Percentiles rank a stretch among this genome's conserved stretches.
Conservation (phyloP, 2,797 vertebrate species). For the Acomys russatus region DNA sequence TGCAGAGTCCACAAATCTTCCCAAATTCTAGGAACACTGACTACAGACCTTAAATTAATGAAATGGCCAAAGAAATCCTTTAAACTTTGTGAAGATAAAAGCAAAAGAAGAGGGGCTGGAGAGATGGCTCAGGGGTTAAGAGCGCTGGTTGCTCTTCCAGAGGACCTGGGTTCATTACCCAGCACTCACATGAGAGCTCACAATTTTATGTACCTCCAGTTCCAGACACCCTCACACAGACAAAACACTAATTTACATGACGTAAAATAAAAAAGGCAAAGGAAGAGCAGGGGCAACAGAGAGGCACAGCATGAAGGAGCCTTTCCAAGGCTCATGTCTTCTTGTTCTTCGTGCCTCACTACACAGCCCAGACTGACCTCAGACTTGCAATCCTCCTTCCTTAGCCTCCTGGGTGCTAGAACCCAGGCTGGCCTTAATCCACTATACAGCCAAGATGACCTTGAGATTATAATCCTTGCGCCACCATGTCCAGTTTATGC, state of each 20-base stretch:
- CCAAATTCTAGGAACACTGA: neutral
- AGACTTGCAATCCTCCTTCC: neutral
- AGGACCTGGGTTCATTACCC: no score
- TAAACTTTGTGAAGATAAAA: neutral
- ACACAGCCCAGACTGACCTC: neutral
- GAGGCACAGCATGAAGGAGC: neutral
- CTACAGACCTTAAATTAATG: neutral
- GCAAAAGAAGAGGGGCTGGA: no score
- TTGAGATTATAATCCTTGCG: neutral
- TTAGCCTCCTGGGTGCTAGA: neutral
- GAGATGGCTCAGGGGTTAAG: no score
- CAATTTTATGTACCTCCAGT: no score
- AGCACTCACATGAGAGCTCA: no score
- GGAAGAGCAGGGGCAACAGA: neutral
- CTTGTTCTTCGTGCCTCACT: neutral
- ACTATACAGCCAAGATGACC: neutral
- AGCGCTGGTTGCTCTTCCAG: no score
- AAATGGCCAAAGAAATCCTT: neutral
- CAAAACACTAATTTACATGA: no score
- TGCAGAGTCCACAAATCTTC: neutral
- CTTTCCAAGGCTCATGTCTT: accelerated
- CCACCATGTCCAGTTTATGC: neutral
- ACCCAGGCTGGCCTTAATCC: neutral
- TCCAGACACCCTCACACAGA: no score
- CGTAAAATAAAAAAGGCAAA: neutral